Conservation (phyloP, 2,797 vertebrate species). For the Leptoclinus maculatus region DNA sequence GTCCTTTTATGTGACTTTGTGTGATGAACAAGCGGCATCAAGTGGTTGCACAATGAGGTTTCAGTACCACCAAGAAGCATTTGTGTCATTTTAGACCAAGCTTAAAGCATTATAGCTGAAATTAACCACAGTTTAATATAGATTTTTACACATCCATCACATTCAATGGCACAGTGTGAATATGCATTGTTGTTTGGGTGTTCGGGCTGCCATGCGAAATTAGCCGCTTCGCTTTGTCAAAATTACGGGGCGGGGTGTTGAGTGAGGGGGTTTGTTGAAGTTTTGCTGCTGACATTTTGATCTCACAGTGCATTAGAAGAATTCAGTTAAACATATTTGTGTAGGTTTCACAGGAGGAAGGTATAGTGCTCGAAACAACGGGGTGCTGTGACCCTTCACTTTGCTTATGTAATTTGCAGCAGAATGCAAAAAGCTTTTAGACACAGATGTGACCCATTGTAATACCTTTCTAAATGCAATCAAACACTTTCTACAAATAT, state of each 20-base stretch:
- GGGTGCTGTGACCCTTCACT: conserved; percentile 84
- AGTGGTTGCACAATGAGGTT: conserved; percentile 80
- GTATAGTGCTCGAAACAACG: conserved; percentile 82
- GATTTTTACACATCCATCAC: conserved; percentile 75
- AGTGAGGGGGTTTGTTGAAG: conserved; percentile 76
- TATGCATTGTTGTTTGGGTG: conserved; percentile 72
- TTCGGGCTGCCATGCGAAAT: conserved; percentile 75
- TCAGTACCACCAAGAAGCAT: conserved; percentile 72
- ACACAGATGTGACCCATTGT: conserved; percentile 89
- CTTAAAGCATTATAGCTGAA: conserved; percentile 70
- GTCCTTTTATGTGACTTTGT: conserved; percentile 82
- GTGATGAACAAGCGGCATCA: conserved; percentile 81
- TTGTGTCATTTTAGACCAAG: conserved; percentile 75
- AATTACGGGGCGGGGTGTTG: conserved; percentile 69
- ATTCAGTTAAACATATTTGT: conserved; percentile 84
- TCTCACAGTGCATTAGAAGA: conserved; percentile 83
- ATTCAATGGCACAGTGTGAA: conserved; percentile 71
- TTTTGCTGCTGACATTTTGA: conserved; percentile 80
- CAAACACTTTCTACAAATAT: conserved; percentile 89
- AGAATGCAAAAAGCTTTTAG: conserved; percentile 90
- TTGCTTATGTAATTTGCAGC: conserved; percentile 88
- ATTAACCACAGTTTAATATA: conserved; percentile 80
- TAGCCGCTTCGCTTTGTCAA: conserved; percentile 74
- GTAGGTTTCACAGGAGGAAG: conserved; percentile 82
- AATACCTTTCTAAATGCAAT: conserved; percentile 89